Evolutionary conservation across 2,113 vertebrate genomes (phyloP).

Genomic region (Laticauda laticaudata): DNA sequence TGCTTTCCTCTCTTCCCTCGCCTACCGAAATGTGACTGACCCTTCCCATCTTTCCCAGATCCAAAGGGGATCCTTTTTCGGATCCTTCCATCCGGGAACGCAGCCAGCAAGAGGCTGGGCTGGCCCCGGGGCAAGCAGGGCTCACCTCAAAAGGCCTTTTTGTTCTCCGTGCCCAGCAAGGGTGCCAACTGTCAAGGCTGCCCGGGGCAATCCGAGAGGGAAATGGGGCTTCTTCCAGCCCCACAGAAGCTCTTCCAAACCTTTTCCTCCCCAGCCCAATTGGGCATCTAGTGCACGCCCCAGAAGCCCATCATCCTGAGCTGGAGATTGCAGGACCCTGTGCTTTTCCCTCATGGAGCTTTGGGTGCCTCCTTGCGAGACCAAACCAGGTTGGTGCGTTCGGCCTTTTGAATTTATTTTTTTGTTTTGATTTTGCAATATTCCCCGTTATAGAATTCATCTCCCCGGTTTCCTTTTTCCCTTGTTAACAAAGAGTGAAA

Average conservation of each 20-base stretch:
- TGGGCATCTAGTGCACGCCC: neutral
- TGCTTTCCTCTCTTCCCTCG: neutral
- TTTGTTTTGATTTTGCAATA: slow-evolving; percentile 21
- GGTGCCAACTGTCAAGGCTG: neutral
- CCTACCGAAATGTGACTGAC: neutral
- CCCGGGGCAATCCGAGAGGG: neutral
- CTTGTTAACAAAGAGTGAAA: slow-evolving; percentile 52
- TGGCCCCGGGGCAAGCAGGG: neutral
- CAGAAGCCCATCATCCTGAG: neutral
- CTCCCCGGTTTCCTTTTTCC: neutral
- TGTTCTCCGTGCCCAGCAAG: neutral
- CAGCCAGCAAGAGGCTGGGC: neutral
- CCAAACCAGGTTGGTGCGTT: slow-evolving; percentile 15
- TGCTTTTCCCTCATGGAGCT: neutral
- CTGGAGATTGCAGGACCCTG: neutral
- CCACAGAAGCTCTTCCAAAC: neutral
- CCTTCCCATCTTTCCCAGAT: neutral
- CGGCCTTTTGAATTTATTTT: neutral
- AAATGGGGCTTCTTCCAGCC: neutral
- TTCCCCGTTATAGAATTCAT: slow-evolving; percentile 22
- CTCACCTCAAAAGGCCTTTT: neutral
- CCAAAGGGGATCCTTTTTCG: neutral
- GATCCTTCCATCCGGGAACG: neutral
- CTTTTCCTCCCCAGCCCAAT: neutral
- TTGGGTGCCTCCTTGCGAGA: neutral